Evolutionary conservation across 2,888 invertebrate genomes (phyloP).

Genomic region (Mesoligia furuncula): DNA sequence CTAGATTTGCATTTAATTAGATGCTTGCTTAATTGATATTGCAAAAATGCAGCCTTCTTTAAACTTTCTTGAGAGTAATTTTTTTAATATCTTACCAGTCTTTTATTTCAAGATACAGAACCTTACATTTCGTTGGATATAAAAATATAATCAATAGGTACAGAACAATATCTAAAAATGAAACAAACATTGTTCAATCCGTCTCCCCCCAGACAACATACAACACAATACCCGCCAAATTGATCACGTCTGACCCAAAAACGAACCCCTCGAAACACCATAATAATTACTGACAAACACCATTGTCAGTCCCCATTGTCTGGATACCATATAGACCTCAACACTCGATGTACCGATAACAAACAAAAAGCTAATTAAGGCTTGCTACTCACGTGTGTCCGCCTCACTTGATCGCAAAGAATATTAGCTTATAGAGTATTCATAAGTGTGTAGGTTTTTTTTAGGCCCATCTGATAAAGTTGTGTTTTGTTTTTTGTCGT

Average conservation of each 20-base stretch:
- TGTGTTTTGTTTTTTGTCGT: conserved; percentile 42
- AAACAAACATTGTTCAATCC: not conserved
- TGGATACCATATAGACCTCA: conserved; percentile 69
- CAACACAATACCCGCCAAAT: conserved; percentile 17
- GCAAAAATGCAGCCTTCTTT: not conserved
- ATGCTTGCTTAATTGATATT: not conserved
- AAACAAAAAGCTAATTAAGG: conserved; percentile 73
- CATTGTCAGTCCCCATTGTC: conserved; percentile 52
- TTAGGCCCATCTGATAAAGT: conserved; percentile 36
- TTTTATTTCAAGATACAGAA: not conserved
- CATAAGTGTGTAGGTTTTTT: conserved; percentile 40
- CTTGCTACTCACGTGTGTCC: conserved; percentile 63
- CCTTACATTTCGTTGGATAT: not conserved
- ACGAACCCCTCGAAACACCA: conserved; percentile 3
- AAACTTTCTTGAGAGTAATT: not conserved
- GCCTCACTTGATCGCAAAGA: conserved; percentile 42
- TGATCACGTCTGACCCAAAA: conserved; percentile 33
- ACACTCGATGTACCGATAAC: conserved; percentile 63
- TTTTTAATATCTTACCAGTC: not conserved
- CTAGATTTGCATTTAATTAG: conserved; percentile 15
- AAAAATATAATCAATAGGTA: not conserved
- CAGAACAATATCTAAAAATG: not conserved
- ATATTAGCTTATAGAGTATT: conserved; percentile 49
- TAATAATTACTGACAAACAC: conserved; percentile 36
- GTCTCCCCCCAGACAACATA: not conserved